phyloP scores from a whole-genome alignment of 1,140 invertebrate genomes.

The Drosophila sproati region DNA sequence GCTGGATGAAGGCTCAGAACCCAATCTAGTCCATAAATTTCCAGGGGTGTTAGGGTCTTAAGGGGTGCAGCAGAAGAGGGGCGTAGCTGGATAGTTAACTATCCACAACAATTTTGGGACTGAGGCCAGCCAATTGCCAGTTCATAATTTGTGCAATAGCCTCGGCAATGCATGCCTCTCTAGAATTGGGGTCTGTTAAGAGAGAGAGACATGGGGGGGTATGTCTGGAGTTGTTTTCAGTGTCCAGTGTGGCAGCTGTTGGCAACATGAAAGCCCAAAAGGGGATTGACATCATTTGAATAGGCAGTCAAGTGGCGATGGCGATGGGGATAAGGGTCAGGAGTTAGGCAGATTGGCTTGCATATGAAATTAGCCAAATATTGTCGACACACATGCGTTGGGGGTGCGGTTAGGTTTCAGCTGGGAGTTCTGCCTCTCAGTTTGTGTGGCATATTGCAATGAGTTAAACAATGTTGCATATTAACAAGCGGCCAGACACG shows the following conservation, averaged over 20 bases:
- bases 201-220: background rate
- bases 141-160: slow-evolving; percentile 56
- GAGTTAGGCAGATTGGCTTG: slow-evolving; percentile 13
- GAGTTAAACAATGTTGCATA: slow-evolving; percentile 79
- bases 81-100: background rate
- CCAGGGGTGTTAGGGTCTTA: background rate
- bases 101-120: slow-evolving; percentile 17
- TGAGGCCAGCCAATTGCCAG: slow-evolving; percentile 39
- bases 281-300: slow-evolving; percentile 33
- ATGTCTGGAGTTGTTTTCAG: background rate
- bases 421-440: background rate
- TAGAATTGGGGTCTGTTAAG: background rate
- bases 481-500: slow-evolving; percentile 53
- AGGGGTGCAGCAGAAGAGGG: too few species aligned
- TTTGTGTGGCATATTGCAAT: slow-evolving; percentile 62
- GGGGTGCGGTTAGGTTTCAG: background rate
- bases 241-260: slow-evolving; percentile 30
- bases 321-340: background rate
- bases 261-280: slow-evolving; percentile 29
- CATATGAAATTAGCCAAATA: slow-evolving; percentile 63
- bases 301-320: background rate
- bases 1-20: background rate
- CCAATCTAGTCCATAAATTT: background rate
- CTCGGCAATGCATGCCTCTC: slow-evolving; percentile 27
- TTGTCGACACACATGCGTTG: slow-evolving; percentile 38